Percentiles rank a stretch among this genome's conserved stretches.
These are phyloP conservation scores for Microtus oregoni DNA, from an alignment of 2,113 vertebrate genomes.

Conservation along the genomic window DNA sequence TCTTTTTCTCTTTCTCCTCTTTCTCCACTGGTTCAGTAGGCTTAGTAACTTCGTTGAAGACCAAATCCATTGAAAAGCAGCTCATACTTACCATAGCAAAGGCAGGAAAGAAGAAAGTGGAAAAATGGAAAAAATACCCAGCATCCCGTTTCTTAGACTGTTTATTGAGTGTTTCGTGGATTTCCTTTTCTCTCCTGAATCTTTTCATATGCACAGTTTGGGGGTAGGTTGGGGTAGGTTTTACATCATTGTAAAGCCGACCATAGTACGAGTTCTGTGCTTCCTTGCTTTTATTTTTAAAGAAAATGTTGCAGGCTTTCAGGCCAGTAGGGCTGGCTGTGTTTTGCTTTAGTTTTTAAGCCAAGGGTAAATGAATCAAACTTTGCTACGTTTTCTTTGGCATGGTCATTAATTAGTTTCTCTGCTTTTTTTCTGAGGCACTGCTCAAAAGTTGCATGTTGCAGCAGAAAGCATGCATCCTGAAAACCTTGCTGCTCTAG, in stretches of 20 bases:
- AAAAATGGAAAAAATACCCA: conserved; percentile 15
- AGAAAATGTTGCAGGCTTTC: conserved; percentile 41
- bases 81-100: conserved; percentile 24
- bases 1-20: too few relatives aligned
- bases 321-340: background rate
- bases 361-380: conserved; percentile 44
- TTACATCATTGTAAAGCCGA: background rate
- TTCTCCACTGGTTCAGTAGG: background rate
- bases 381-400: conserved; percentile 44
- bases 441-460: background rate
- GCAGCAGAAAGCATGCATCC: background rate
- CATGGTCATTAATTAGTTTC: conserved; percentile 1
- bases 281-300: conserved; percentile 45
- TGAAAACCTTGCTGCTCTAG: background rate
- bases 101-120: conserved; percentile 1
- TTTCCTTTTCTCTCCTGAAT: conserved; percentile 11
- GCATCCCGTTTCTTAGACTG: background rate
- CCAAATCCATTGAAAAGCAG: conserved; percentile 31
- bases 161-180: background rate
- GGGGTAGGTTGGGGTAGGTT: background rate
- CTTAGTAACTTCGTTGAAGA: conserved; percentile 45
- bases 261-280: background rate
- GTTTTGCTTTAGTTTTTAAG: conserved; percentile 20
- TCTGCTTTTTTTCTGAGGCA: conserved; percentile 28
- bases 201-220: background rate